These are phyloP conservation scores for Chaenogobius annularis DNA, from an alignment of 2,113 vertebrate genomes.

Conservation along the genomic window DNA sequence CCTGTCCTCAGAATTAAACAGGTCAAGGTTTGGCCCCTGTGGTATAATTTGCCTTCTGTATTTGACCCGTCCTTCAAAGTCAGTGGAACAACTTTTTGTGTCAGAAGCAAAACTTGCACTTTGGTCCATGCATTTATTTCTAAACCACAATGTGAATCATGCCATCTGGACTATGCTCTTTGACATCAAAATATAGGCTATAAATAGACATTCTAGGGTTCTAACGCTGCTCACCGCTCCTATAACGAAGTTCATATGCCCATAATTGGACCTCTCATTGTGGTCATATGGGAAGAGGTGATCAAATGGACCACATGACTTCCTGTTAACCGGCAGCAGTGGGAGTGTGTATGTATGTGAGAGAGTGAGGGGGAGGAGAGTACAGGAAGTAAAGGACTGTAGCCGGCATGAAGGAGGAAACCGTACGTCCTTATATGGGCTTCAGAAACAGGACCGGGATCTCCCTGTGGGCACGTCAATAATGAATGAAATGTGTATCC, in stretches of 20 bases:
- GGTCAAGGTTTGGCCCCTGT: no score
- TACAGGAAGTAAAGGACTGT: constrained; percentile 52
- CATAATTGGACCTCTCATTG: constrained; percentile 4
- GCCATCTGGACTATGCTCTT: not conserved
- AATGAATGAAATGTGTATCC: constrained; percentile 44
- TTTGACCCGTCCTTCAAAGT: not conserved
- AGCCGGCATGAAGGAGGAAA: constrained; percentile 50
- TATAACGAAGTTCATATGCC: not conserved
- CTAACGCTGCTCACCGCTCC: not conserved
- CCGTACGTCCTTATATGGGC: constrained; percentile 71
- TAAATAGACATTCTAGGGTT: not conserved
- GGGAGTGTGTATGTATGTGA: constrained; percentile 38
- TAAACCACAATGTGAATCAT: not conserved
- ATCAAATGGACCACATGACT: constrained; percentile 63
- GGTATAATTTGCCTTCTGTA: not conserved
- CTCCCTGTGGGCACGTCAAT: constrained; percentile 30
- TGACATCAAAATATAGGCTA: not conserved
- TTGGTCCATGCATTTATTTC: no score
- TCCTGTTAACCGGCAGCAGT: constrained; percentile 55
- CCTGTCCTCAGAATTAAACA: no score
- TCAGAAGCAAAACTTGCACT: not conserved
- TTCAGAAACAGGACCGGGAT: constrained; percentile 47
- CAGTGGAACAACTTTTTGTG: not conserved
- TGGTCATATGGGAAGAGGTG: constrained; percentile 29
- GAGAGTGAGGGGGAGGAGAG: constrained; percentile 1